Conservation (phyloP, 2,797 vertebrate species). For the Pantherophis alleghaniensis region DNA sequence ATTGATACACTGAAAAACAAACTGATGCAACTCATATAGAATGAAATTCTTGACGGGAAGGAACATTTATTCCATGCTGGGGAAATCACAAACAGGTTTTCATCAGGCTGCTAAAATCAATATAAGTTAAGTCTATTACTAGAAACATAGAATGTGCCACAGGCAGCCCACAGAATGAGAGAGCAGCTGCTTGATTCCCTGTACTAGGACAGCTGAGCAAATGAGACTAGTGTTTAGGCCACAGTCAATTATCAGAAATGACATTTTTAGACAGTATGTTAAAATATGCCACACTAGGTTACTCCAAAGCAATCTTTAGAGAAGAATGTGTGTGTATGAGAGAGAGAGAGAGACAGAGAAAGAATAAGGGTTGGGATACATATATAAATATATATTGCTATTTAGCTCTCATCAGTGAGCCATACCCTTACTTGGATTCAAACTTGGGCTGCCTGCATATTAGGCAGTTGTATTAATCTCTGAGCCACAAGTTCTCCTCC, state of each 20-base stretch:
- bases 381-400: too few species aligned
- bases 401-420: too few species aligned
- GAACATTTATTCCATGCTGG: constrained; percentile 6
- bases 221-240: constrained; percentile 60
- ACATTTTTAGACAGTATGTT: constrained; percentile 41
- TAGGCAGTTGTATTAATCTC: too few species aligned
- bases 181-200: constrained; percentile 75
- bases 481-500: too few species aligned
- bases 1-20: not conserved
- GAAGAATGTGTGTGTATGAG: not conserved
- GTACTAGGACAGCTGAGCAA: constrained; percentile 81
- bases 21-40: not conserved
- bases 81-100: constrained; percentile 39
- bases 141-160: constrained; percentile 59
- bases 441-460: too few species aligned
- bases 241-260: constrained; percentile 56
- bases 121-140: constrained; percentile 53
- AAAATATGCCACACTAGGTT: not conserved
- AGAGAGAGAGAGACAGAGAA: too few species aligned
- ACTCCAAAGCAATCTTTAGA: constrained; percentile 8
- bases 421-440: too few species aligned
- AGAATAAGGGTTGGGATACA: too few species aligned
- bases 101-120: constrained; percentile 31
- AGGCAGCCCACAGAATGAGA: constrained; percentile 56
- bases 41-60: not conserved